phyloP scores from a whole-genome alignment of 1,140 invertebrate genomes.

The Galendromus occidentalis region DNA sequence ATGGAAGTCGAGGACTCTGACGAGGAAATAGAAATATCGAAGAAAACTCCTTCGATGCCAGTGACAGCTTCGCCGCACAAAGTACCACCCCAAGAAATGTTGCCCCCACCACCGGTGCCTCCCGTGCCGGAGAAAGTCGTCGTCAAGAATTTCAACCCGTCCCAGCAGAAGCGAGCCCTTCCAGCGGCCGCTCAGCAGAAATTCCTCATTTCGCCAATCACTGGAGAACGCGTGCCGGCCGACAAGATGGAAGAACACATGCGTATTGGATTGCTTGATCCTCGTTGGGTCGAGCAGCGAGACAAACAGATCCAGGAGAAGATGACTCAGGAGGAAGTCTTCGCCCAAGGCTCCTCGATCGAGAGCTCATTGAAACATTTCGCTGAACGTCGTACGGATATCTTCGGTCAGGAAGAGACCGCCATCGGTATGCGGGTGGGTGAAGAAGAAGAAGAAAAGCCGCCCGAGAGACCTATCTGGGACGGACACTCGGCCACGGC shows the following conservation, averaged over 20 bases:
- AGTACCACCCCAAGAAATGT: slow-evolving; percentile 11
- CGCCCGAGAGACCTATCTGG: slow-evolving; percentile 77
- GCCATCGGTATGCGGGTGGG: slow-evolving; percentile 83
- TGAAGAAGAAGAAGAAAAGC: slow-evolving; percentile 66
- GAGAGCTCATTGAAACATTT: slow-evolving; percentile 84
- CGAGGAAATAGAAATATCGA: slow-evolving; percentile 29
- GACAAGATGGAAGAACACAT: slow-evolving; percentile 94
- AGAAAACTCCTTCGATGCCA: slow-evolving; percentile 20
- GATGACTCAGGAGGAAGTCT: slow-evolving; percentile 62
- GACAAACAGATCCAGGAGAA: slow-evolving; percentile 67
- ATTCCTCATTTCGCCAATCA: slow-evolving; percentile 91
- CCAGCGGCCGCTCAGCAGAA: slow-evolving; percentile 47
- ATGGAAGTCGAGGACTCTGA: slow-evolving; percentile 57
- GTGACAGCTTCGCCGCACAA: slow-evolving; percentile 31
- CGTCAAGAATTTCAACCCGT: slow-evolving; percentile 85
- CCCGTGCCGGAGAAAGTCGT: slow-evolving; percentile 68
- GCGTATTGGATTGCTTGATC: slow-evolving; percentile 87
- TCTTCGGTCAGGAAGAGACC: slow-evolving; percentile 97
- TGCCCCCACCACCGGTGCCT: slow-evolving; percentile 49
- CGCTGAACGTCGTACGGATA: slow-evolving; percentile 95
- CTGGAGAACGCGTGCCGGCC: slow-evolving; percentile 87
- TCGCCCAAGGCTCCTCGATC: slow-evolving; percentile 69
- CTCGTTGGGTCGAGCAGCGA: slow-evolving; percentile 89
- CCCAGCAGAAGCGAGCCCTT: slow-evolving; percentile 35
- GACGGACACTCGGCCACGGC: slow-evolving; percentile 91